phyloP scores from a whole-genome alignment of 2,797 vertebrate species.

The Forpus xanthops region DNA sequence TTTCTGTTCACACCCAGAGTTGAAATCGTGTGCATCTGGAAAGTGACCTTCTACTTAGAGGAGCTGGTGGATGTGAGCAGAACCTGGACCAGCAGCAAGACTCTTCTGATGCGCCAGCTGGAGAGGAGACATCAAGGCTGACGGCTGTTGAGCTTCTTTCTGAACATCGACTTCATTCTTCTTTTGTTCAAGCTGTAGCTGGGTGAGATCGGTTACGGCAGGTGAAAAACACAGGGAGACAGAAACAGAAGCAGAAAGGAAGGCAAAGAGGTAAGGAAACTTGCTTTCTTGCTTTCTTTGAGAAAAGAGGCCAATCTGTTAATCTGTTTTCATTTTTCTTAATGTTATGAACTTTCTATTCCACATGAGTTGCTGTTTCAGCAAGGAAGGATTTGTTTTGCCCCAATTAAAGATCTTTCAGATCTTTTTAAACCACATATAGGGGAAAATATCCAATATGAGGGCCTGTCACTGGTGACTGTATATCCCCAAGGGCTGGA shows the following conservation, averaged over 20 bases:
- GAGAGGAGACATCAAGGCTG: conserved; percentile 33
- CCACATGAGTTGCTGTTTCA: not conserved
- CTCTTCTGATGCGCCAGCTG: not conserved
- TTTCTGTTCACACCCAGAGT: not conserved
- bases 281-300: not conserved
- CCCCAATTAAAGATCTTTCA: not conserved
- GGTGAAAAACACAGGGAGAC: conserved; percentile 6
- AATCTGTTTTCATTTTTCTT: not conserved
- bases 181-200: conserved; percentile 25
- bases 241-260: not conserved
- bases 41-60: not conserved
- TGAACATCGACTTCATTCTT: not conserved
- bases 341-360: not conserved
- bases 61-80: not conserved
- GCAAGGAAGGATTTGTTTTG: not conserved
- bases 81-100: not conserved
- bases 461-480: not conserved
- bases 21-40: not conserved
- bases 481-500: not conserved
- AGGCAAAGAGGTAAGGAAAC: conserved; percentile 55
- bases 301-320: not conserved
- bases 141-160: not conserved
- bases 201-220: conserved; percentile 26
- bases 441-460: not conserved
- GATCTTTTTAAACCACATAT: not conserved